phyloP scores from a whole-genome alignment of 2,113 vertebrate genomes.

The Phaethon lepturus region DNA sequence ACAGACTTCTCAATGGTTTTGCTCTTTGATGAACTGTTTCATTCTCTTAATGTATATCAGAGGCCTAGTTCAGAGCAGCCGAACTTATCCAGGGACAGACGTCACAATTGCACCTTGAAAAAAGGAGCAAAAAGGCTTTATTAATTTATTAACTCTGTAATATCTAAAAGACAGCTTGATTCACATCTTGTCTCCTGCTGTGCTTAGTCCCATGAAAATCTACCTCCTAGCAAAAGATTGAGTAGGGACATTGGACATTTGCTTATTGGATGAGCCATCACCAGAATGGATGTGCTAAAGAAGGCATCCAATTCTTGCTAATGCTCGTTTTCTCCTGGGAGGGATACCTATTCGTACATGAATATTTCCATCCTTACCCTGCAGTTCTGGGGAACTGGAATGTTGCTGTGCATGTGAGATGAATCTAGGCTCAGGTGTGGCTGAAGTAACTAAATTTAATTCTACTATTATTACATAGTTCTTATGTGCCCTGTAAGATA shows the following conservation, averaged over 20 bases:
- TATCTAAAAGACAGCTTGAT: background rate
- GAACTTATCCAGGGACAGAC: background rate
- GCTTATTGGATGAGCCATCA: background rate
- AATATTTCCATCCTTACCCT: background rate
- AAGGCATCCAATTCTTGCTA: background rate
- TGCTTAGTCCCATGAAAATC: background rate
- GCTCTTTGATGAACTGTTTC: background rate
- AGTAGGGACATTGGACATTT: background rate
- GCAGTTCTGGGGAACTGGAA: background rate
- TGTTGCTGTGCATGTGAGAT: background rate
- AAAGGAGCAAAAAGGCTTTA: background rate
- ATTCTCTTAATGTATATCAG: background rate
- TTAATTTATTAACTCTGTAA: background rate
- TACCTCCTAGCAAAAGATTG: background rate
- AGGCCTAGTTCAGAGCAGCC: background rate
- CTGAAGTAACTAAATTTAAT: background rate
- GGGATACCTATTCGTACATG: background rate
- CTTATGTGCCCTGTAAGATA: background rate
- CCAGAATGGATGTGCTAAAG: background rate
- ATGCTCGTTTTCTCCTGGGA: background rate
- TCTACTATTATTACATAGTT: background rate
- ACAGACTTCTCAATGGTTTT: background rate
- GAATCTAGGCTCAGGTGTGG: background rate
- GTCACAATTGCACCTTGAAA: background rate
- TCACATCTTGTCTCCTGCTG: background rate